Conservation (phyloP, 2,113 vertebrate species). For the Clarias gariepinus region DNA sequence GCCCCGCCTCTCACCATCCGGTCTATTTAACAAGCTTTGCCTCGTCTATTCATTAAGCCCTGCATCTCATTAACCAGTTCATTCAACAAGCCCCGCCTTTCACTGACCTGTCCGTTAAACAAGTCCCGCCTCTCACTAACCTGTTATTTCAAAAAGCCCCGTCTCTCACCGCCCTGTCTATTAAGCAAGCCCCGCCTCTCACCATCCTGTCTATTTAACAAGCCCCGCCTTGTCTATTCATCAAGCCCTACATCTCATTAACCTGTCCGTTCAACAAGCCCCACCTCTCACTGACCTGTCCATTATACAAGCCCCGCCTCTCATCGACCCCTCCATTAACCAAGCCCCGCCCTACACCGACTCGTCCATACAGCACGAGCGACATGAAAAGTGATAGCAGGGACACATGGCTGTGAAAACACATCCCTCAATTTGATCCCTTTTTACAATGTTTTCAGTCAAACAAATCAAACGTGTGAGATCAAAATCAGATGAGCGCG, state of each 20-base stretch:
- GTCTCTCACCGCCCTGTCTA: not conserved
- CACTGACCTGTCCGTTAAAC: not conserved
- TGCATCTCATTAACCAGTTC: not conserved
- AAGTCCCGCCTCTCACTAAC: not conserved
- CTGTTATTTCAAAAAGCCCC: not conserved
- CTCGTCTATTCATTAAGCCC: not conserved
- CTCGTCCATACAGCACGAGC: not conserved
- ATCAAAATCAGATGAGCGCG: not conserved
- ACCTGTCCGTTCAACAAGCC: not conserved
- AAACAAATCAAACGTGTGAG: conserved; percentile 5
- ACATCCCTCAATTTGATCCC: not conserved
- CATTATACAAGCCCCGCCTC: not conserved
- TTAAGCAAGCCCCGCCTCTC: not conserved
- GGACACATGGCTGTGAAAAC: too few relatives aligned
- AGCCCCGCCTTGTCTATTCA: not conserved
- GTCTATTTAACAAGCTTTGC: too few relatives aligned
- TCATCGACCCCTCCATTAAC: not conserved
- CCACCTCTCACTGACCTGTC: not conserved
- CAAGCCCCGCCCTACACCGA: not conserved
- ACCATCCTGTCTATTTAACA: not conserved
- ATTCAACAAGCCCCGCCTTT: not conserved
- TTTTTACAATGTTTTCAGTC: not conserved
- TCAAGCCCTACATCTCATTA: not conserved
- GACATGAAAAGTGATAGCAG: not conserved
- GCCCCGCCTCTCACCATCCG: not conserved